phyloP scores from a whole-genome alignment of 2,888 invertebrate genomes.

The Latheticus oryzae region DNA sequence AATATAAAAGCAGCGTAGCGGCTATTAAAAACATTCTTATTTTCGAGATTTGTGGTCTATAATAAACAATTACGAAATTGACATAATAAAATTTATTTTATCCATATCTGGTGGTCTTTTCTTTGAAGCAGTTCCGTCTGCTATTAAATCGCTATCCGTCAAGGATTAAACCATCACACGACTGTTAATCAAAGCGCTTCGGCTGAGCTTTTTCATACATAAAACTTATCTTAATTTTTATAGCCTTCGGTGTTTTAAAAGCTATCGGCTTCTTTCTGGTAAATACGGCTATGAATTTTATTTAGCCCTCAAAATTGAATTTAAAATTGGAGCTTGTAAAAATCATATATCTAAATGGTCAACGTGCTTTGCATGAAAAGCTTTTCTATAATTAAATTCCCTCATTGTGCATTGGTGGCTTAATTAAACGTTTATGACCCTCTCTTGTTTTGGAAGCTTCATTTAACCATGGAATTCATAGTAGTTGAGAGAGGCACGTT shows the following conservation, averaged over 20 bases:
- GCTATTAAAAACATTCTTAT: too few species aligned
- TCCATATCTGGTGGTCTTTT: too few species aligned
- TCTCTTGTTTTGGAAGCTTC: conserved; percentile 9
- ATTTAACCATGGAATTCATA: conserved; percentile 16
- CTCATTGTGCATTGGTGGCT: conserved; percentile 15
- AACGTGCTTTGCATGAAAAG: conserved; percentile 8
- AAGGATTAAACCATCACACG: conserved; percentile 12
- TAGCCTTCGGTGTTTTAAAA: conserved; percentile 15
- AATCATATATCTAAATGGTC: conserved; percentile 15
- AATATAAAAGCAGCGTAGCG: too few species aligned
- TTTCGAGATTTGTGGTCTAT: too few species aligned
- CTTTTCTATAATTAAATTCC: conserved; percentile 14
- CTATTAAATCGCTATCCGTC: conserved; percentile 5
- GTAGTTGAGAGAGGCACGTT: conserved; percentile 10
- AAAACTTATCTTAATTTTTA: conserved; percentile 39
- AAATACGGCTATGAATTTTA: conserved; percentile 24
- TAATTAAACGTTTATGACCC: conserved; percentile 33
- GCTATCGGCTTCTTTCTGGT: conserved; percentile 16
- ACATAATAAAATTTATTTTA: background rate
- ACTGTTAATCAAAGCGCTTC: conserved; percentile 18
- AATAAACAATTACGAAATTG: background rate
- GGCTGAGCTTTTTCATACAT: conserved; percentile 20
- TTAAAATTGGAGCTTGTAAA: conserved; percentile 22
- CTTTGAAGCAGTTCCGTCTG: conserved; percentile 6
- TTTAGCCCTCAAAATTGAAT: conserved; percentile 14